These are phyloP conservation scores for Leptocoma aspasia DNA, from an alignment of 2,113 vertebrate species.

Conservation along the genomic window DNA sequence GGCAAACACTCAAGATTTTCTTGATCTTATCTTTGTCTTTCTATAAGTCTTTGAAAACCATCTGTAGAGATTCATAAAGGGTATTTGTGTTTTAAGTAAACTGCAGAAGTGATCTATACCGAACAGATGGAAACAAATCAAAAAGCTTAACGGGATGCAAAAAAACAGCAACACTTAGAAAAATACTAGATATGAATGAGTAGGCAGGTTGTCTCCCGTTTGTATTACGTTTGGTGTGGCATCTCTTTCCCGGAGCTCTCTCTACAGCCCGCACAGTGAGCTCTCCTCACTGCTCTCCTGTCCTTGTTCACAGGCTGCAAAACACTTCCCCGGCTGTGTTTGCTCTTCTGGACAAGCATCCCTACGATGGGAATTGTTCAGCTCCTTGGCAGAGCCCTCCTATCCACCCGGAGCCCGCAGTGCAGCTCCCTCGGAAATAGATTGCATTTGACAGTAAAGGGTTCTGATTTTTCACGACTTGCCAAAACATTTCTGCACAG, in stretches of 20 bases:
- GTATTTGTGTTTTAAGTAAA: constrained; percentile 72
- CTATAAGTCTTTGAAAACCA: constrained; percentile 70
- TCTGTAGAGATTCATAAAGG: constrained; percentile 68
- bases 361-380: background rate
- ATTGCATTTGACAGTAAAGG: background rate
- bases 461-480: constrained; percentile 22
- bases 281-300: background rate
- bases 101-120: constrained; percentile 65
- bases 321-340: fast-evolving
- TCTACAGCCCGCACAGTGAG: background rate
- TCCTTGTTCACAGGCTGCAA: background rate
- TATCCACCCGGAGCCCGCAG: background rate
- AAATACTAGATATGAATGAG: constrained; percentile 33
- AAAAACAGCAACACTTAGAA: constrained; percentile 54
- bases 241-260: background rate
- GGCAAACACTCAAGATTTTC: constrained; percentile 63
- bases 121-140: constrained; percentile 72
- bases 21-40: constrained; percentile 69
- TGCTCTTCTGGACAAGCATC: background rate
- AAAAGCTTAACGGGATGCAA: constrained; percentile 67
- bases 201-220: constrained; percentile 40
- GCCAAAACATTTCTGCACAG: constrained; percentile 39
- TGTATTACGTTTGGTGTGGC: background rate
- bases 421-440: background rate
- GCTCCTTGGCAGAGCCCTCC: background rate